Evolutionary conservation across 1,140 invertebrate genomes (phyloP).

Genomic region (Papilio helenus): DNA sequence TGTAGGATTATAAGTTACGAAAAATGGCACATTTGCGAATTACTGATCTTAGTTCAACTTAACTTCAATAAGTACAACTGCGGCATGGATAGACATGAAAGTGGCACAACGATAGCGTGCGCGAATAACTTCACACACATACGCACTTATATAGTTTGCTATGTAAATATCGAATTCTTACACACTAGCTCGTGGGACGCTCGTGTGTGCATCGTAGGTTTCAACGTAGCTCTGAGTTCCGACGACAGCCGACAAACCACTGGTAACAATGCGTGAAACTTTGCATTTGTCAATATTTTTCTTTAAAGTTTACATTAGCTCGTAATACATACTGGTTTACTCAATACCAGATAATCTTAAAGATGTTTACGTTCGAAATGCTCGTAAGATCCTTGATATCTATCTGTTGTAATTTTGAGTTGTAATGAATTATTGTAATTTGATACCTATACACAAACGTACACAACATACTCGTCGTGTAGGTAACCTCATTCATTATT

Average conservation of each 20-base stretch:
- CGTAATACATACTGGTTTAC: not conserved
- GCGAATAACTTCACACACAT: conserved; percentile 37
- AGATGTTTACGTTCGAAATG: not conserved
- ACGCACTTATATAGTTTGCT: conserved; percentile 29
- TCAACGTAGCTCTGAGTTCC: conserved; percentile 11
- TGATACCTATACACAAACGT: not conserved
- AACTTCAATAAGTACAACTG: conserved; percentile 28
- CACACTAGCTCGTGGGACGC: not conserved
- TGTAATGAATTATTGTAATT: not conserved
- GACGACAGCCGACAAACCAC: not conserved
- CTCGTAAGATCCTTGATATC: not conserved
- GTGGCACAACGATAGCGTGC: conserved; percentile 38
- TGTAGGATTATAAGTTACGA: not conserved
- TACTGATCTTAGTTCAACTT: conserved; percentile 10
- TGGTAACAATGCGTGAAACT: conserved; percentile 11
- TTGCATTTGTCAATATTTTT: conserved; percentile 24
- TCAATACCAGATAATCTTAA: not conserved
- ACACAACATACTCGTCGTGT: not conserved
- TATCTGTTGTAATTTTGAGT: not conserved
- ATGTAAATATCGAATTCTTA: conserved; percentile 37
- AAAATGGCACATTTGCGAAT: not conserved
- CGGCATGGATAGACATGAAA: conserved; percentile 29
- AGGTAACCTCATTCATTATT: no score
- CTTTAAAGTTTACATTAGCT: conserved; percentile 15
- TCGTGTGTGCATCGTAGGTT: conserved; percentile 8